Conservation (phyloP, 1,140 invertebrate genomes). For the Bathynomus jamesi region DNA sequence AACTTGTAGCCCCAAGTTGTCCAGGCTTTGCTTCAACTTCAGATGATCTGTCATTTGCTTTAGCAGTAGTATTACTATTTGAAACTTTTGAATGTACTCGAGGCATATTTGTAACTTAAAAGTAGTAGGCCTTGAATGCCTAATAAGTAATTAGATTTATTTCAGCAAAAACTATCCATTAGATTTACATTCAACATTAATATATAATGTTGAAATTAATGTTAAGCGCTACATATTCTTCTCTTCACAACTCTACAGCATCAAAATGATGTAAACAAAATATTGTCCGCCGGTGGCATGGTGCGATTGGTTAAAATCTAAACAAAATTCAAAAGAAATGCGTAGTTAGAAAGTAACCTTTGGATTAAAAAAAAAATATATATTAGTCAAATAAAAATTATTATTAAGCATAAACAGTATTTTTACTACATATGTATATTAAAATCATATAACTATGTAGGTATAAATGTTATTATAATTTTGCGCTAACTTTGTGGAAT, state of each 20-base stretch:
- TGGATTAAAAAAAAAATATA: no score
- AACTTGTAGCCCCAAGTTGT: constrained; percentile 52
- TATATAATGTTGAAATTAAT: no score
- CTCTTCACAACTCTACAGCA: no score
- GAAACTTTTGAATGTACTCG: neutral
- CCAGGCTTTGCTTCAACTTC: constrained; percentile 11
- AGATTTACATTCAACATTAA: no score
- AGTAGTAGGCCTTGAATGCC: neutral
- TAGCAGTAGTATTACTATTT: neutral
- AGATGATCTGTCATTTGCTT: neutral
- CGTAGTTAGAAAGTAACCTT: no score
- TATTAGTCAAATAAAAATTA: no score
- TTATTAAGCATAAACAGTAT: no score
- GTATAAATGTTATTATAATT: no score
- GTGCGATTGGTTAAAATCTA: neutral
- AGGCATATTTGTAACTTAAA: neutral
- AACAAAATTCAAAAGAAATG: neutral
- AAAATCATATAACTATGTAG: no score
- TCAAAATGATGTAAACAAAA: neutral
- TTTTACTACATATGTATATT: no score
- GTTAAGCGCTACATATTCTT: no score
- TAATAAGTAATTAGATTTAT: neutral
- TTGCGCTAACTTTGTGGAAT: no score
- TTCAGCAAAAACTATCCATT: neutral
- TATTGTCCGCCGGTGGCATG: neutral